A percentile compares a stretch with the other conserved stretches of the same genome.
Evolutionary conservation across 2,888 invertebrate species (phyloP).

Genomic region (Apamea epomidion): DNA sequence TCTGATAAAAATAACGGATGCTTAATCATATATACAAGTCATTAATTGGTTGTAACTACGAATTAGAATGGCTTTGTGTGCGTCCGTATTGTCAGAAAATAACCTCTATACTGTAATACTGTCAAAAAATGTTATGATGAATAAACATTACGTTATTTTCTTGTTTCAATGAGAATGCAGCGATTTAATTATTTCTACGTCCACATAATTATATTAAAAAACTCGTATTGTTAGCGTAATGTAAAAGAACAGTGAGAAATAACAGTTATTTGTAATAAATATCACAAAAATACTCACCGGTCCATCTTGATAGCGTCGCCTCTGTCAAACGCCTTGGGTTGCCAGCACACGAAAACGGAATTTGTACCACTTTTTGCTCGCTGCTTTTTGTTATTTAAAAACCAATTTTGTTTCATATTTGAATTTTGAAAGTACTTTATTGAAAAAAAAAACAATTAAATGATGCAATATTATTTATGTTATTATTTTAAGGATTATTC

Average conservation of each 20-base stretch:
- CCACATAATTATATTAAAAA: neutral
- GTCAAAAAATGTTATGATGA: neutral
- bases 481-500: neutral
- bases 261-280: slow-evolving; percentile 47
- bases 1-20: neutral
- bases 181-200: too few species aligned
- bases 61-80: neutral
- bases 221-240: neutral
- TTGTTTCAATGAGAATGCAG: neutral
- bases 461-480: neutral
- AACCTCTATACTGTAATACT: slow-evolving; percentile 21
- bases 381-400: neutral
- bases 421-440: neutral
- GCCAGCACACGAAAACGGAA: slow-evolving; percentile 33
- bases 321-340: slow-evolving; percentile 45
- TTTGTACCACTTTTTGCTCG: slow-evolving; percentile 5
- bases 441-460: neutral
- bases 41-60: neutral
- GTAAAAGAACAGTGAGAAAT: slow-evolving; percentile 30
- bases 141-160: neutral
- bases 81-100: neutral
- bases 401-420: neutral
- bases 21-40: neutral
- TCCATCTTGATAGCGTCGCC: slow-evolving; percentile 38
- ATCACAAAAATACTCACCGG: slow-evolving; percentile 58